Evolutionary conservation across 2,113 vertebrate species (phyloP).

Genomic region (Clarias macrocephalus): DNA sequence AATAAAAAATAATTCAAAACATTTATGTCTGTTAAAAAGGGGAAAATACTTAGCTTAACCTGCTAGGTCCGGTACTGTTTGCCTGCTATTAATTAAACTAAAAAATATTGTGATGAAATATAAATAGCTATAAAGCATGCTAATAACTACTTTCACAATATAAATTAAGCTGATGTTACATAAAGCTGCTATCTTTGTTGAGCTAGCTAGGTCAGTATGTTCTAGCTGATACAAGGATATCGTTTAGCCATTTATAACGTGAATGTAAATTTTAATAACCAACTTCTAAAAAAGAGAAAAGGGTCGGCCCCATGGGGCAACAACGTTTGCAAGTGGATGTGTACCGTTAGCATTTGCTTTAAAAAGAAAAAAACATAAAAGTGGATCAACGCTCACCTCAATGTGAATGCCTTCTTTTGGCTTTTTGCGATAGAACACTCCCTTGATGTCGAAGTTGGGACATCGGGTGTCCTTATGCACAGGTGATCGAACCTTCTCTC

Average conservation of each 20-base stretch:
- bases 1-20: neutral
- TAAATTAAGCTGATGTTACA: neutral
- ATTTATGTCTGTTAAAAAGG: neutral
- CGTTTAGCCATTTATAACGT: neutral
- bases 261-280: neutral
- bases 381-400: conserved; percentile 76
- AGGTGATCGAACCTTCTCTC: conserved; percentile 80
- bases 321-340: neutral
- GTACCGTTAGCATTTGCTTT: neutral
- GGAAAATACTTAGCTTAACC: neutral
- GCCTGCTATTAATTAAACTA: neutral
- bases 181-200: neutral
- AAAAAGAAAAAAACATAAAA: neutral
- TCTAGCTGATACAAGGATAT: neutral
- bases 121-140: neutral
- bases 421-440: conserved; percentile 92
- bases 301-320: neutral
- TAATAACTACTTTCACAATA: neutral
- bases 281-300: neutral
- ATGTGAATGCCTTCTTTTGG: conserved; percentile 78
- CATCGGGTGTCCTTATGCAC: conserved; percentile 76
- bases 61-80: neutral
- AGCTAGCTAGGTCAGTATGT: neutral
- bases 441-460: conserved; percentile 86
- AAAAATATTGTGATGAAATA: neutral